Evolutionary conservation across 2,113 vertebrate species (phyloP), one percentile per base, ranked within the genome.

Genomic region (Mirza zaza): DNA sequence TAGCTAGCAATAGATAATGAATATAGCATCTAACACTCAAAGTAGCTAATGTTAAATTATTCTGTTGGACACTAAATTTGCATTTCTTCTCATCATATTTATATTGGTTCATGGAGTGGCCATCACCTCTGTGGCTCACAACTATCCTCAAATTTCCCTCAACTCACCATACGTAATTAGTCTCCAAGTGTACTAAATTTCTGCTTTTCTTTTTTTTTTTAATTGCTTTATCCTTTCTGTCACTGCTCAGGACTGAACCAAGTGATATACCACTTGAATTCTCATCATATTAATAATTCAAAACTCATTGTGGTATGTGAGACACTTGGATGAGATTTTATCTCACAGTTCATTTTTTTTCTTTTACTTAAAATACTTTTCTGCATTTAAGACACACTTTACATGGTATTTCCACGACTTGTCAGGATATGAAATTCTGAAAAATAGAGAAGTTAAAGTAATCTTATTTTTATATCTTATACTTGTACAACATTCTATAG

Each of bases 351-450:
- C 3, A 12, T 63, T 63, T 34, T 71, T 25, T 12, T 36, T 27
- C 5, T 8, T 65, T 87, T 87, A 87, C 32, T 83, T 83, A 90
- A 82, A 95, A 88, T 88, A 84, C 25, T 5, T 91, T 89, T 90
- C 12, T 86, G 27, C 96, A 92, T 76, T 63, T 81, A 85, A 92
- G 57, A 52, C 84, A 57, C 1, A 45, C 21, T 87, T 87, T 71
- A 3, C 18, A 50, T 65, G 23, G 0, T n/a, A 79, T 52, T 48
- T 89, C 23, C 27, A 92, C 71, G 36, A 57, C 13, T 87, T 87
- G 1, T 32, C 48, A 87, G 17, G 23, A 10, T 70, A 92, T 82
- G 17, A 88, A 92, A 57, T 63, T 65, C 55, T 77, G 45, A 82
- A 95, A 92, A 90, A 87, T 14, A 52, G 4, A 63, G 88, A 81